Evolutionary conservation across 2,797 vertebrate genomes (phyloP).

Genomic region (Aulostomus chinensis): DNA sequence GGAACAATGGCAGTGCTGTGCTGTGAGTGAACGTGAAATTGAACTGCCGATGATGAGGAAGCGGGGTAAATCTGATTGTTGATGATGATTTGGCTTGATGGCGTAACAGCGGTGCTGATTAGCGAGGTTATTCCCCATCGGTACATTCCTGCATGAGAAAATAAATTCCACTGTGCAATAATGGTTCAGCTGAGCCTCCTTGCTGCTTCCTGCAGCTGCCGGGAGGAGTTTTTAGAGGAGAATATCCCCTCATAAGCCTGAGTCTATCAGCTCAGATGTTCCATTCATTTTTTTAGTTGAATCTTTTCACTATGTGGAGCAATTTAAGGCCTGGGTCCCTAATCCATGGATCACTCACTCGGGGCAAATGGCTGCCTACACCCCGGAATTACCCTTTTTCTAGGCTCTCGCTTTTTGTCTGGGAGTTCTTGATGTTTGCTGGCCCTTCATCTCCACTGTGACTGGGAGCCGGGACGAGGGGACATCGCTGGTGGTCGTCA

Average conservation of each 20-base stretch:
- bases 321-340: constrained; percentile 54
- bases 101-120: background rate
- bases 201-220: background rate
- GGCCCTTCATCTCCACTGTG: constrained; percentile 16
- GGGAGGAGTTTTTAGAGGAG: constrained; percentile 31
- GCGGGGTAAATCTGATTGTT: background rate
- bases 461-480: constrained; percentile 13
- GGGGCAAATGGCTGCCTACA: constrained; percentile 40
- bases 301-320: constrained; percentile 58
- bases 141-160: constrained; percentile 4
- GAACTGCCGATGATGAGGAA: background rate
- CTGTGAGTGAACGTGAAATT: background rate
- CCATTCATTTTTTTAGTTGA: constrained; percentile 61
- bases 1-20: too few relatives aligned
- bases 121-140: background rate
- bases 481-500: background rate
- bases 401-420: constrained; percentile 27
- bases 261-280: constrained; percentile 34
- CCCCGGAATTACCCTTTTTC: constrained; percentile 34
- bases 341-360: constrained; percentile 58
- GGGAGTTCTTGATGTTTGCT: constrained; percentile 17
- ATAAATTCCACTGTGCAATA: constrained; percentile 10
- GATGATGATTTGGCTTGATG: constrained; percentile 4
- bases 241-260: constrained; percentile 36
- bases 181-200: constrained; percentile 17